These are phyloP conservation scores for Ichneumon xanthorius DNA, from an alignment of 2,888 invertebrate genomes.

Conservation along the genomic window DNA sequence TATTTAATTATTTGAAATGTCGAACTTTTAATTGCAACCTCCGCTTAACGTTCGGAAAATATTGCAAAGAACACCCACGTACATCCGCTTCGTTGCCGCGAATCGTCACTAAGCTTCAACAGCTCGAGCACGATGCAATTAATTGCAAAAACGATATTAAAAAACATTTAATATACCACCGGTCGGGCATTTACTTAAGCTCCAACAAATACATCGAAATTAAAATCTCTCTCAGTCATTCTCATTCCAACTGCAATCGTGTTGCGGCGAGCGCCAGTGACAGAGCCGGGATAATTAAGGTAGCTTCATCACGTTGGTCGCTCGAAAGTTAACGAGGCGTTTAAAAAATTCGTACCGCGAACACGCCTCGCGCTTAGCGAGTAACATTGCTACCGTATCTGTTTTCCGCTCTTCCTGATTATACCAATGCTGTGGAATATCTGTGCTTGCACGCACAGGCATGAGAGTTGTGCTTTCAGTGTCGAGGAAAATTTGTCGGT, in stretches of 20 bases:
- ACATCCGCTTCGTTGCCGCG: not conserved
- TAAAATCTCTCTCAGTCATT: conserved; percentile 3
- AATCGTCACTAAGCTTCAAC: not conserved
- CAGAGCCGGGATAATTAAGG: conserved; percentile 40
- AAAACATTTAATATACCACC: not conserved
- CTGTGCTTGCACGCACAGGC: not conserved
- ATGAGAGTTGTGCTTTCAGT: conserved; percentile 7
- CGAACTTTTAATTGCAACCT: not conserved
- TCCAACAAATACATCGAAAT: conserved; percentile 7
- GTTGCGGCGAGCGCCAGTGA: not conserved
- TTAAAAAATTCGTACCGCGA: conserved; percentile 57
- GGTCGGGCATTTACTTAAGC: not conserved
- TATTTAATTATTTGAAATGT: no score
- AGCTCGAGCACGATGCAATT: not conserved
- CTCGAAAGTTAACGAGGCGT: conserved; percentile 59
- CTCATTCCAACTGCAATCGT: not conserved
- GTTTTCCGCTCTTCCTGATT: not conserved
- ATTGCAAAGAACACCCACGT: no score
- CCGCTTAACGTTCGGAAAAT: not conserved
- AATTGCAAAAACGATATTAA: not conserved
- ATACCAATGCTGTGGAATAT: not conserved
- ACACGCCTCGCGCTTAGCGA: not conserved
- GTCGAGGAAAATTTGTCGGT: conserved; percentile 29
- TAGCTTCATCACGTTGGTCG: conserved; percentile 32
- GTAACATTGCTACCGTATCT: not conserved